Evolutionary conservation across 1,140 invertebrate genomes (phyloP).

Genomic region (Drosophila kikkawai): DNA sequence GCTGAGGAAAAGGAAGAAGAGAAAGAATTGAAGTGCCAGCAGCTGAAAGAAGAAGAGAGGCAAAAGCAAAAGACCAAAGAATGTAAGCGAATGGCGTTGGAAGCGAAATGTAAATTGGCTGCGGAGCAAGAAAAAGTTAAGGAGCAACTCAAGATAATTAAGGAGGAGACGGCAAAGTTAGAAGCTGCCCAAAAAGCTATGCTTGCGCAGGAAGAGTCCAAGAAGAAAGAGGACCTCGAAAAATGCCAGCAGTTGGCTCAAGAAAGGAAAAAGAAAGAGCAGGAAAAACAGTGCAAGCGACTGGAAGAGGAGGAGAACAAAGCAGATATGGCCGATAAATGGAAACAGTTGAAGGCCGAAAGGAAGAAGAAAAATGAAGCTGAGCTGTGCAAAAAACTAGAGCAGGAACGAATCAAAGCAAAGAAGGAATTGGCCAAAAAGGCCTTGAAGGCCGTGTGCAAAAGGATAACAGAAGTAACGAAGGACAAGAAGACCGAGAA

Average conservation of each 20-base stretch:
- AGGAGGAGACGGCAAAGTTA: conserved; percentile 9
- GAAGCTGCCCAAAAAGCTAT: conserved; percentile 1
- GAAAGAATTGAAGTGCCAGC: not conserved
- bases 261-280: not conserved
- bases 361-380: not conserved
- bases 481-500: not conserved
- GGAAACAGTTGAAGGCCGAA: conserved; percentile 1
- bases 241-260: conserved; percentile 7
- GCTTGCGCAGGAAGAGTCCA: not conserved
- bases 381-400: conserved; percentile 7
- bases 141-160: not conserved
- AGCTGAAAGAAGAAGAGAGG: not conserved
- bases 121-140: not conserved
- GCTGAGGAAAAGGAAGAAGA: not conserved
- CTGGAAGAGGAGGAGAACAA: not conserved
- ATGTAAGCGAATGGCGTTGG: not conserved
- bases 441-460: conserved; percentile 1
- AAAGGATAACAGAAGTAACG: conserved; percentile 11
- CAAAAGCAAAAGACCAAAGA: not conserved
- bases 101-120: not conserved
- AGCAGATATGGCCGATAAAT: conserved; percentile 1
- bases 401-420: not conserved
- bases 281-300: not conserved
- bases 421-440: not conserved
- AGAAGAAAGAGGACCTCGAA: conserved; percentile 3